These are phyloP conservation scores for Siniperca obscura DNA, from an alignment of 2,797 vertebrate genomes.

Conservation along the genomic window DNA sequence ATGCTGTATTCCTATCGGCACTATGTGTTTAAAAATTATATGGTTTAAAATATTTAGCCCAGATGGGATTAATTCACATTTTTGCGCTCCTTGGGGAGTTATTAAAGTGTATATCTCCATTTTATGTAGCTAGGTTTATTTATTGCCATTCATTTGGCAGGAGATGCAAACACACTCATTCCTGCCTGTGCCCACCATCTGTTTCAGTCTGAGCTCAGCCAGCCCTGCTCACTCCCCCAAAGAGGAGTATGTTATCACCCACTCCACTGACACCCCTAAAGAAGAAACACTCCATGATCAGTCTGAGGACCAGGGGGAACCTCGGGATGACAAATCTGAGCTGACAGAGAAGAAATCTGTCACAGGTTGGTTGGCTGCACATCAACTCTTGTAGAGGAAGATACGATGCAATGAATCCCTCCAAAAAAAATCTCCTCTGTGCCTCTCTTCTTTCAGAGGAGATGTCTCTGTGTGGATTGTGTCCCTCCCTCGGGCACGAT, in stretches of 20 bases:
- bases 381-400: constrained; percentile 41
- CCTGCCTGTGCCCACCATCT: constrained; percentile 71
- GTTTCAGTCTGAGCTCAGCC: constrained; percentile 93
- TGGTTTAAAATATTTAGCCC: constrained; percentile 48
- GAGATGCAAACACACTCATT: constrained; percentile 60
- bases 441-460: constrained; percentile 83
- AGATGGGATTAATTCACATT: constrained; percentile 53
- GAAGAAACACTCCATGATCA: constrained; percentile 87
- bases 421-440: constrained; percentile 1
- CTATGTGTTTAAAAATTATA: constrained; percentile 39
- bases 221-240: constrained; percentile 94
- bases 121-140: constrained; percentile 67
- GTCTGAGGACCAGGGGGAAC: constrained; percentile 87
- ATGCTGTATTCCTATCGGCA: constrained; percentile 6
- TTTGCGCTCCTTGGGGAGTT: constrained; percentile 40
- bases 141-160: constrained; percentile 71
- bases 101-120: constrained; percentile 53
- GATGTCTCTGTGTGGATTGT: constrained; percentile 78
- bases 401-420: constrained; percentile 22
- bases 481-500: constrained; percentile 80
- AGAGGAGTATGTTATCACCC: constrained; percentile 89
- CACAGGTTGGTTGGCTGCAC: constrained; percentile 79
- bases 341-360: constrained; percentile 85
- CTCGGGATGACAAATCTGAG: constrained; percentile 85
- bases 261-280: constrained; percentile 85